phyloP scores from a whole-genome alignment of 2,797 vertebrate species.

The Lycodopsis pacificus region DNA sequence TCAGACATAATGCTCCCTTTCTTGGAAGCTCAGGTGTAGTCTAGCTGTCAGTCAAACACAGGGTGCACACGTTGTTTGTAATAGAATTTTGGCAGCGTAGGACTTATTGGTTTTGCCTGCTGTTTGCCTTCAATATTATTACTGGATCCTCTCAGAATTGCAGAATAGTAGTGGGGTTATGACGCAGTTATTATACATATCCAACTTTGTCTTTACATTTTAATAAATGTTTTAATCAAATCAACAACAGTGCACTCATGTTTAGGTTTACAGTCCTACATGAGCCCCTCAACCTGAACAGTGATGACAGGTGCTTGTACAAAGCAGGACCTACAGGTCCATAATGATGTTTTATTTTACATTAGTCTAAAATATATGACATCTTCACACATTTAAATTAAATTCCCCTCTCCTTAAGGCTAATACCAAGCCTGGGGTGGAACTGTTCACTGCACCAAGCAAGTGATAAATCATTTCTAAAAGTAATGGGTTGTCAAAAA shows the following conservation, averaged over 20 bases:
- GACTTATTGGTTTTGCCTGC: slow-evolving; percentile 31
- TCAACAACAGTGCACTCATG: slow-evolving; percentile 10
- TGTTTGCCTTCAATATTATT: slow-evolving; percentile 14
- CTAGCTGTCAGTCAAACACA: slow-evolving; percentile 57
- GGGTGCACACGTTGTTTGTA: slow-evolving; percentile 18
- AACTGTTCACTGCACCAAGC: slow-evolving; percentile 55
- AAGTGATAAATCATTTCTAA: slow-evolving; percentile 66
- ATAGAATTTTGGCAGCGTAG: slow-evolving; percentile 34
- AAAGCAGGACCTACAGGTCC: slow-evolving; percentile 4
- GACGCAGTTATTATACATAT: slow-evolving; percentile 5
- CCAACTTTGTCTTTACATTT: slow-evolving; percentile 11
- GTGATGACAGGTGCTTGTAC: slow-evolving; percentile 18
- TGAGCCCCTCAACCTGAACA: slow-evolving; percentile 21
- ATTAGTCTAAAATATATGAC: slow-evolving; percentile 56
- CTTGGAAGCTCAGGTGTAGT: slow-evolving; percentile 40
- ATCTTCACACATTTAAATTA: slow-evolving; percentile 52
- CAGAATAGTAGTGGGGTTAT: slow-evolving; percentile 17
- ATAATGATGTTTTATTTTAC: slow-evolving; percentile 45
- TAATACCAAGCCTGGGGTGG: slow-evolving; percentile 49
- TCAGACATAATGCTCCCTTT: slow-evolving; percentile 44
- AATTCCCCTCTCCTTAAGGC: slow-evolving; percentile 53
- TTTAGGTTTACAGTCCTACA: background rate
- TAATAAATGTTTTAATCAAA: slow-evolving; percentile 21
- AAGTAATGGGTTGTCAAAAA: slow-evolving; percentile 70
- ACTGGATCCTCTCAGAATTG: slow-evolving; percentile 11